A percentile compares a stretch with the other conserved stretches of the same genome.
These are phyloP conservation scores for Lepilemur septentrionalis DNA, from an alignment of 2,797 vertebrate species.

Conservation along the genomic window DNA sequence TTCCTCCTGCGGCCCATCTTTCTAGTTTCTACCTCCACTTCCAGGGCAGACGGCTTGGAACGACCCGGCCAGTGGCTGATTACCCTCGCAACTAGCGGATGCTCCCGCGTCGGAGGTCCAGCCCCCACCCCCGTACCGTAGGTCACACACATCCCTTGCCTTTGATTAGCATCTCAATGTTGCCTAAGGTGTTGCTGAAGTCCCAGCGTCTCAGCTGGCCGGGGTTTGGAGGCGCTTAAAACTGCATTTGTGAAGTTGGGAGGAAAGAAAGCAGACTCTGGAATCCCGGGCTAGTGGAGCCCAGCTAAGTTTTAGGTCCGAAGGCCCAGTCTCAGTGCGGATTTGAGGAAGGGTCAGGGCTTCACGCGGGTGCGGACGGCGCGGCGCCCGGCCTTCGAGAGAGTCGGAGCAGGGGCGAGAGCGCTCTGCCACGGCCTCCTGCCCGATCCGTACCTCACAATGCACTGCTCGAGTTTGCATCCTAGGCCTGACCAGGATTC, in stretches of 20 bases:
- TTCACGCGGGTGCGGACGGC: not conserved
- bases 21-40: not conserved
- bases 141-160: not conserved
- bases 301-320: not conserved
- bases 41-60: not conserved
- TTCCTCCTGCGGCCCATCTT: not conserved
- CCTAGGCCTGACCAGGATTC: not conserved
- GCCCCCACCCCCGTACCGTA: not conserved
- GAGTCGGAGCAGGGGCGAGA: too few species aligned
- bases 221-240: not conserved
- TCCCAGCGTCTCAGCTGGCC: not conserved
- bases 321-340: not conserved
- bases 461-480: not conserved
- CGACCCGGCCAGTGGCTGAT: not conserved
- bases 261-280: not conserved
- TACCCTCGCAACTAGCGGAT: not conserved
- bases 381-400: not conserved
- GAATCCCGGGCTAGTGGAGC: not conserved
- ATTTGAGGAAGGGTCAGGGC: not conserved
- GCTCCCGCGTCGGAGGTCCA: not conserved
- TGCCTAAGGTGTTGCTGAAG: not conserved
- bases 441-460: not conserved
- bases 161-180: not conserved
- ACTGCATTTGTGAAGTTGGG: conserved; percentile 35
- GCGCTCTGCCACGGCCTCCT: not conserved